Conservation (phyloP, 2,113 vertebrate species). For the Probosciger aterrimus region DNA sequence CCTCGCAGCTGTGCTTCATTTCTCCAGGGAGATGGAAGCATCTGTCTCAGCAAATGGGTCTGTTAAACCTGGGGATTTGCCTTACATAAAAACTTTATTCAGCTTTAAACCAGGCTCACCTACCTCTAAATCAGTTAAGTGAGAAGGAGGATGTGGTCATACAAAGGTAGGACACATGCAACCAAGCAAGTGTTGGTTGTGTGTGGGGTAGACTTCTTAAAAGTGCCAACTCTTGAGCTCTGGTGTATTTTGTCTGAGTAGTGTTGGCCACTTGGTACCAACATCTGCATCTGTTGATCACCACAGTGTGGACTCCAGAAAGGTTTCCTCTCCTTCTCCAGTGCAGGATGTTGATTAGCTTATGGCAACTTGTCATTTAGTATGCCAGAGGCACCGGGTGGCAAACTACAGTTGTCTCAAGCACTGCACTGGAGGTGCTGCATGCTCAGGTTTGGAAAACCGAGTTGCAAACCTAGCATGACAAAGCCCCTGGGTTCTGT, state of each 20-base stretch:
- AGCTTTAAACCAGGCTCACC: not conserved
- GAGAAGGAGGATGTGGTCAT: not conserved
- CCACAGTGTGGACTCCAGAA: not conserved
- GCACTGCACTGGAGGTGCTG: not conserved
- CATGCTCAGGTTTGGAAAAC: not conserved
- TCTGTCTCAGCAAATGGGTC: not conserved
- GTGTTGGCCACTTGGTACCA: not conserved
- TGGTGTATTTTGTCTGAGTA: not conserved
- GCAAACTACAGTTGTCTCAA: not conserved
- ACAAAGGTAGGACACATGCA: not conserved
- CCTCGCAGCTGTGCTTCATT: not conserved
- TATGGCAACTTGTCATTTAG: not conserved
- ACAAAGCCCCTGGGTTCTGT: not conserved
- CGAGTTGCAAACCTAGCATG: not conserved
- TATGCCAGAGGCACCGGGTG: not conserved
- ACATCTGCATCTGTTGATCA: not conserved
- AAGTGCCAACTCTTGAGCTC: not conserved
- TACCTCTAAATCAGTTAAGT: not conserved
- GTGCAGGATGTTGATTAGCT: not conserved
- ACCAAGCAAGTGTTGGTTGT: not conserved
- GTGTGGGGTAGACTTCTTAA: fast-evolving
- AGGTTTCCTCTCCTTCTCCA: not conserved
- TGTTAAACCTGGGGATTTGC: not conserved
- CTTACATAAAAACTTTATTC: not conserved
- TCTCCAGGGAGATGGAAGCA: not conserved